Base-by-base conservation (phyloP, 1,140 invertebrate species). In the Trichomalopsis sarcophagae region DNA sequence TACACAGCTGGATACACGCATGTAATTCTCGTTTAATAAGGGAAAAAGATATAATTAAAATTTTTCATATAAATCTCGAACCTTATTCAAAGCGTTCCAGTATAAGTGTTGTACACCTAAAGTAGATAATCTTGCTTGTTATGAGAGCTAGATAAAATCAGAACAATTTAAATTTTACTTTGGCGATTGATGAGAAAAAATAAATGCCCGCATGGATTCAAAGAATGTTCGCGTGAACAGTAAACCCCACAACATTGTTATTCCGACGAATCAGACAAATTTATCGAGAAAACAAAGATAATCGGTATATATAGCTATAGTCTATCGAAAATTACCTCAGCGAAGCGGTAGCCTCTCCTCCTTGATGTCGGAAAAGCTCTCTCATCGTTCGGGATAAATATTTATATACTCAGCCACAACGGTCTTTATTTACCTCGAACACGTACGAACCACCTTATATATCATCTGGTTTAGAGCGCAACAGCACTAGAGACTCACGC, bases 371-470 rank as follows among this genome's bases (percentile, higher is more conserved):
- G 79, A 77, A 83, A 82, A 47, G 13, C 76, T 81, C 82, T 82
- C 84, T 75, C 73, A 50, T 87, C 85, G 62, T 86, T 86, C 68
- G 73, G 78, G 82, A 86, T 81, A 88, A 87, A 88, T 87, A 87
- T 88, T 87, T 88, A 87, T 88, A 81, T 76, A 80, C 75, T 30
- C 71, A 10, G 14, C 50, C n/a, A 30, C 11, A 11, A 68, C 73
- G 30, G 79, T 84, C 76, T 85, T 88, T 84, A 82, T 83, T 88
- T 84, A 86, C 62, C 82, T 81, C n/a, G 80, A 78, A 79, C 81
- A 78, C 81, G 85, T 81, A 86, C 30, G 50, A 68, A 33, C 79
- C 76, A 86, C 69, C 84, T 87, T 76, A 87, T 87, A 86, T 86
- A 81, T 84, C 47, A 85, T 81, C 50, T n/a, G 68, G 36, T 83